Base-by-base conservation (phyloP, 1,140 invertebrate species). In the Gerris buenoi region DNA sequence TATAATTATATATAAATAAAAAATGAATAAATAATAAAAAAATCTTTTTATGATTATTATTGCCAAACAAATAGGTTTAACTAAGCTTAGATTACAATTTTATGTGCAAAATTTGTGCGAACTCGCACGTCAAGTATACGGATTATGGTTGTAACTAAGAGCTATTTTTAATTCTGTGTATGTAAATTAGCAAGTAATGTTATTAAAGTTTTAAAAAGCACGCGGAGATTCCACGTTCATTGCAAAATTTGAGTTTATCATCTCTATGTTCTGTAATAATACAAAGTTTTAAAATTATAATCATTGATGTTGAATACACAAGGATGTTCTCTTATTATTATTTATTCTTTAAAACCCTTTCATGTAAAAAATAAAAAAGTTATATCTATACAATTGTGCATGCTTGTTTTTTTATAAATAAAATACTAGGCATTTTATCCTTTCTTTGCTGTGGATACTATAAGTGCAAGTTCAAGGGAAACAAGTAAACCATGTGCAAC, bases 251-350 rank as follows among this genome's bases (percentile, higher is more conserved):
- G 33, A 69, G 68, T 69, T 69, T 67, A 69, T 69, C 68, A 69
- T 67, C 68, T 69, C 68, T 69, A 69, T 69, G 68, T 69, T 69
- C 68, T 69, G 68, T 68, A 69, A 69, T 69, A 69, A 64, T 69
- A n/a, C n/a, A 69, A 69, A 69, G 65, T 69, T 69, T 69, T 67
- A 69, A 69, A 69, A 69, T 69, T 69, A 69, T 69, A 69, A 69
- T 69, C 68, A 69, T 69, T 69, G 68, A 69, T 69, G 68, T 69
- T 69, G 68, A 69, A 68, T 68, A 67, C 57, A 28, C n/a, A n/a
- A n/a, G n/a, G n/a, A n/a, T n/a, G n/a, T n/a, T n/a, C n/a, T n/a
- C n/a, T n/a, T n/a, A n/a, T n/a, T n/a, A n/a, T n/a, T n/a, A n/a
- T n/a, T n/a, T n/a, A n/a, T n/a, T n/a, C n/a, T n/a, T n/a, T n/a